These are phyloP conservation scores for Micrasema longulum DNA, from an alignment of 1,140 invertebrate species.

Conservation along the genomic window DNA sequence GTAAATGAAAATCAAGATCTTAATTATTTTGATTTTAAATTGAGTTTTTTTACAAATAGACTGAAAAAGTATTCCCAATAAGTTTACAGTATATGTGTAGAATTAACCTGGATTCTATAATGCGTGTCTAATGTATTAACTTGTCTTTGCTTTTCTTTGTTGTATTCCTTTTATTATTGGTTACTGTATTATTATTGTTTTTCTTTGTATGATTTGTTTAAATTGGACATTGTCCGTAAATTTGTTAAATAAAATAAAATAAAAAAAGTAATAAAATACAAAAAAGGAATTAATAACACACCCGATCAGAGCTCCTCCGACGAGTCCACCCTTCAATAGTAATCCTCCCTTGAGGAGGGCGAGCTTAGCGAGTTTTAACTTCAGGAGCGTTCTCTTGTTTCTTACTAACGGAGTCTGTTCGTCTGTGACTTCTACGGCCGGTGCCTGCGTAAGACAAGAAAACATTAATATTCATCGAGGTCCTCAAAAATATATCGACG, in stretches of 20 bases:
- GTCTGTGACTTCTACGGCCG: slow-evolving; percentile 1
- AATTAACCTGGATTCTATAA: too few relatives aligned
- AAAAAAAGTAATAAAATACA: not conserved
- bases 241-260: too few relatives aligned
- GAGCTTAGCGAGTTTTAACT: slow-evolving; percentile 48
- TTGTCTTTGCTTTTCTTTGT: too few relatives aligned
- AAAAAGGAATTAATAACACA: not conserved
- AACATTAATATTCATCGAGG: too few relatives aligned
- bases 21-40: too few relatives aligned
- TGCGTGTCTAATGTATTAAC: too few relatives aligned
- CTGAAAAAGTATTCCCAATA: not conserved
- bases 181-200: too few relatives aligned
- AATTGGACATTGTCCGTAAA: too few relatives aligned
- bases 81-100: not conserved
- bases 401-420: slow-evolving; percentile 14
- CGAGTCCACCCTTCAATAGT: not conserved
- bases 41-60: too few relatives aligned
- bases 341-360: slow-evolving; percentile 42
- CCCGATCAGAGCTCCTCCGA: slow-evolving; percentile 6
- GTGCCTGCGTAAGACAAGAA: not conserved
- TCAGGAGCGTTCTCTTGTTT: slow-evolving; percentile 44
- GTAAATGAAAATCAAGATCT: too few relatives aligned
- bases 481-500: not conserved
- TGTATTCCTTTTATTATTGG: too few relatives aligned
- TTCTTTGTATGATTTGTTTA: too few relatives aligned